phyloP scores from a whole-genome alignment of 2,888 invertebrate species.

The Hemistola chrysoprasaria region DNA sequence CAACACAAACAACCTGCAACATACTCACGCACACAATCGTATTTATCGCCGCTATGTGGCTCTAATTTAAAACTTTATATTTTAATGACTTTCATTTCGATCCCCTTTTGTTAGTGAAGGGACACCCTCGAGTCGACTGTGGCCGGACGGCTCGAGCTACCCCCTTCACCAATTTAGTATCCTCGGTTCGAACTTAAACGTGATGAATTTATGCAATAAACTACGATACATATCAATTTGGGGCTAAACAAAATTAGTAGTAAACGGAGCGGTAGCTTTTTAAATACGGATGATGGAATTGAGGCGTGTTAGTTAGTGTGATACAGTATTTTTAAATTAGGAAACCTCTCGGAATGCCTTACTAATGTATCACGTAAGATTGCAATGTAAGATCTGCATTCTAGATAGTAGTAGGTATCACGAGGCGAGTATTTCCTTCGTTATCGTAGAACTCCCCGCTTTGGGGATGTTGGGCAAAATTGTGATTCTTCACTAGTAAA shows the following conservation, averaged over 20 bases:
- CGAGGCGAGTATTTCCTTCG: slow-evolving; percentile 37
- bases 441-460: slow-evolving; percentile 32
- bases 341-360: slow-evolving; percentile 70
- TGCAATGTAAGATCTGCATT: slow-evolving; percentile 34
- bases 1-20: slow-evolving; percentile 38
- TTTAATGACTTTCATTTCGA: slow-evolving; percentile 37
- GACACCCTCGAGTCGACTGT: slow-evolving; percentile 64
- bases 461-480: slow-evolving; percentile 24
- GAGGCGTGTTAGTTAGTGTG: slow-evolving; percentile 60
- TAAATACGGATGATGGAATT: slow-evolving; percentile 53
- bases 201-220: slow-evolving; percentile 75
- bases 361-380: slow-evolving; percentile 55
- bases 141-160: slow-evolving; percentile 69
- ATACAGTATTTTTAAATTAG: slow-evolving; percentile 71
- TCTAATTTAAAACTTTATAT: slow-evolving; percentile 50
- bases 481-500: slow-evolving; percentile 44
- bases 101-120: slow-evolving; percentile 55
- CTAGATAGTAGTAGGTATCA: slow-evolving; percentile 45
- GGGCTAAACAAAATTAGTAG: slow-evolving; percentile 62
- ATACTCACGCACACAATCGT: slow-evolving; percentile 51
- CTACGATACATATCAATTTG: slow-evolving; percentile 80
- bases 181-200: slow-evolving; percentile 51
- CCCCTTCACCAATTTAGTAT: slow-evolving; percentile 47
- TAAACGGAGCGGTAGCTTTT: slow-evolving; percentile 72
- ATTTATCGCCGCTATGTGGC: slow-evolving; percentile 54